Conservation (phyloP, 1,140 invertebrate species). For the Drosophila dunni region DNA sequence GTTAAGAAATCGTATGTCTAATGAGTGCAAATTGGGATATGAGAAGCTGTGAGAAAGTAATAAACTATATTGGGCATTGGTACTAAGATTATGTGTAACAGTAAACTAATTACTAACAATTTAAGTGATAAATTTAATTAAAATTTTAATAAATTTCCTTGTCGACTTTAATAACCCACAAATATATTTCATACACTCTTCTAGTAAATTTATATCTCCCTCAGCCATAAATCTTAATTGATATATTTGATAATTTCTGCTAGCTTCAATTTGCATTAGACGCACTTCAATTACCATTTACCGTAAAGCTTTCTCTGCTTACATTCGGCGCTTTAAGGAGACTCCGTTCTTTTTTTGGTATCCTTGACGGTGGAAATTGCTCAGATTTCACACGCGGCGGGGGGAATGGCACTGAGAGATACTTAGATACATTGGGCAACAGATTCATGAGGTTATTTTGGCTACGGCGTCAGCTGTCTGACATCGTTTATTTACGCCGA, state of each 20-base stretch:
- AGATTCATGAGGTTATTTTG: slow-evolving; percentile 37
- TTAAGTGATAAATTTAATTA: too few relatives aligned
- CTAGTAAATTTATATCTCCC: not conserved
- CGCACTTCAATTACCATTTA: not conserved
- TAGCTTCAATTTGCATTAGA: not conserved
- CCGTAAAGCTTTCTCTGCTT: not conserved
- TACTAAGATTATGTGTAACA: too few relatives aligned
- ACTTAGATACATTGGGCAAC: slow-evolving; percentile 28
- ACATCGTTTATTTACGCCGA: slow-evolving; percentile 73
- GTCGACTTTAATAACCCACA: too few relatives aligned
- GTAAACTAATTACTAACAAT: too few relatives aligned
- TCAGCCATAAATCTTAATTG: not conserved
- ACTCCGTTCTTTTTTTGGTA: not conserved
- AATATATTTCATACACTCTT: not conserved
- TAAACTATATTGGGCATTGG: too few relatives aligned
- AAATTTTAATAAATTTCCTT: too few relatives aligned
- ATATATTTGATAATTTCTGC: slow-evolving; percentile 2
- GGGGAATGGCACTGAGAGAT: not conserved
- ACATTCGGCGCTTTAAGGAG: not conserved
- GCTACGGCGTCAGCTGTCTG: slow-evolving; percentile 51
- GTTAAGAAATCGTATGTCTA: not conserved
- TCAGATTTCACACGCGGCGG: slow-evolving; percentile 46
- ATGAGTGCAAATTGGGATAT: not conserved
- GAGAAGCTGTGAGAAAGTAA: too few relatives aligned
- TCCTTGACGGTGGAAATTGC: slow-evolving; percentile 36